Conservation (phyloP, 2,888 invertebrate species). For the Embidobia sp. region DNA sequence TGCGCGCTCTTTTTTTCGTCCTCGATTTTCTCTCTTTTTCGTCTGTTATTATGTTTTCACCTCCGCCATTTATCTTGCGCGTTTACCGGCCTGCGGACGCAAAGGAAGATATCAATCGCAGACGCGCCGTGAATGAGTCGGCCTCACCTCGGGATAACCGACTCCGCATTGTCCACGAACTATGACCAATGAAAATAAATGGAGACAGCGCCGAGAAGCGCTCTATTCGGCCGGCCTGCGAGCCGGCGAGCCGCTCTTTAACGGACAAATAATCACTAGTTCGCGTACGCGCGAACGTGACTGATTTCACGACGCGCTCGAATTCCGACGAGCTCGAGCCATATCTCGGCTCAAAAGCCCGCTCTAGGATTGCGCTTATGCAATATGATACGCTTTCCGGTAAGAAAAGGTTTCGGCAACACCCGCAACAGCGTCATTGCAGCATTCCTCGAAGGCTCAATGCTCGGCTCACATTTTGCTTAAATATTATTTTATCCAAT, state of each 20-base stretch:
- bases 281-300: slow-evolving; percentile 37
- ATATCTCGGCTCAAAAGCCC: slow-evolving; percentile 4
- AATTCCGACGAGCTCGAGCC: neutral
- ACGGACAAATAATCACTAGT: slow-evolving; percentile 67
- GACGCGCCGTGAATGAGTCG: slow-evolving; percentile 26
- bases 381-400: slow-evolving; percentile 27
- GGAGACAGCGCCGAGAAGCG: slow-evolving; percentile 61
- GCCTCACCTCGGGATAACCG: slow-evolving; percentile 36
- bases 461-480: too few species aligned
- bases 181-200: slow-evolving; percentile 69
- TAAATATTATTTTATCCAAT: too few species aligned
- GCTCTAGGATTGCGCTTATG: slow-evolving; percentile 14
- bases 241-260: too few species aligned
- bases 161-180: slow-evolving; percentile 62
- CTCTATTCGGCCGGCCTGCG: slow-evolving; percentile 66
- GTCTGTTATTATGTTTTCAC: slow-evolving; percentile 50
- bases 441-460: too few species aligned
- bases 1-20: slow-evolving; percentile 54
- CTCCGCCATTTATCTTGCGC: slow-evolving; percentile 51
- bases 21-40: slow-evolving; percentile 51
- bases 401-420: slow-evolving; percentile 9
- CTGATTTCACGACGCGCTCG: slow-evolving; percentile 18
- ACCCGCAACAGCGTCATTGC: too few species aligned
- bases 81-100: slow-evolving; percentile 17
- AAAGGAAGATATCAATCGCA: slow-evolving; percentile 57